A percentile compares a stretch with the other conserved stretches of the same genome.
Evolutionary conservation across 1,140 invertebrate genomes (phyloP).

Genomic region (Trichogramma pretiosum): DNA sequence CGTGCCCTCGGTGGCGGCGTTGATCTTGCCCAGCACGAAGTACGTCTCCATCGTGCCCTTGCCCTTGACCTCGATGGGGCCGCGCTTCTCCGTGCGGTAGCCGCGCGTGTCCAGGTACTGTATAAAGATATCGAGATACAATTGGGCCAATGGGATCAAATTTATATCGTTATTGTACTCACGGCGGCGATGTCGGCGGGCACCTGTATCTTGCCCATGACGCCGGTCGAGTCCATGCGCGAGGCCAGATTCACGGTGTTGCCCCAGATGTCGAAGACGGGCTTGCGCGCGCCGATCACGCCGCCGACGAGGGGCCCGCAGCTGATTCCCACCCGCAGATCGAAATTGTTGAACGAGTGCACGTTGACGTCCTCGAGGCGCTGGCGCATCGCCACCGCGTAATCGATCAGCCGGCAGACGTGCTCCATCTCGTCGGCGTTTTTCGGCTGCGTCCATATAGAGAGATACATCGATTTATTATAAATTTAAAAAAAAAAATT

Average conservation of each 20-base stretch:
- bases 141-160: no score
- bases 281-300: slow-evolving; percentile 93
- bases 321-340: slow-evolving; percentile 87
- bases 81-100: slow-evolving; percentile 67
- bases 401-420: slow-evolving; percentile 82
- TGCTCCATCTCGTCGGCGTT: slow-evolving; percentile 61
- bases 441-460: slow-evolving; percentile 39
- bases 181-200: slow-evolving; percentile 75
- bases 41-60: slow-evolving; percentile 94
- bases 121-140: slow-evolving; percentile 23
- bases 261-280: slow-evolving; percentile 98
- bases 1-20: slow-evolving; percentile 39
- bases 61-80: slow-evolving; percentile 82
- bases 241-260: slow-evolving; percentile 94
- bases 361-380: slow-evolving; percentile 87
- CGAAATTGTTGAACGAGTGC: slow-evolving; percentile 96
- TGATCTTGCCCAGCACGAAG: slow-evolving; percentile 65
- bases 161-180: no score
- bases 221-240: slow-evolving; percentile 84
- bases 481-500: no score
- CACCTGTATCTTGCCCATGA: slow-evolving; percentile 80
- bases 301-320: slow-evolving; percentile 91
- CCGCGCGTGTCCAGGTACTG: slow-evolving; percentile 63
- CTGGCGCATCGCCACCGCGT: slow-evolving; percentile 83
- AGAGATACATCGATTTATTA: no score